Base-by-base conservation (phyloP, 2,113 vertebrate species). In the Microcebus jonahi region DNA sequence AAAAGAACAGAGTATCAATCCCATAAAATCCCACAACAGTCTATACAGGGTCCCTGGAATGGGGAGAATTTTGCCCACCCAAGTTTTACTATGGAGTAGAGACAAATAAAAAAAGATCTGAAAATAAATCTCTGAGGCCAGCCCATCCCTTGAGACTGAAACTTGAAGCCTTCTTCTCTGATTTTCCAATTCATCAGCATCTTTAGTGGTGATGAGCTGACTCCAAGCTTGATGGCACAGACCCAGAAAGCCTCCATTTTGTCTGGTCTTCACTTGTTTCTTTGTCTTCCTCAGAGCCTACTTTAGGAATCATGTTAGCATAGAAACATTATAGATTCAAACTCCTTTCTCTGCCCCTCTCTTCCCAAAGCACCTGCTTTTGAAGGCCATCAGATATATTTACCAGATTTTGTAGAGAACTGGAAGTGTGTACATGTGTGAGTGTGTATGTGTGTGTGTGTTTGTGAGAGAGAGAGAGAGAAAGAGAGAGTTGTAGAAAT, bases 41-140 rank as follows among this genome's bases (percentile, higher is more conserved):
- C 97, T 97, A 73, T 93, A 89, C n/a, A 83, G 86, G 94, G 50
- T 96, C 42, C 70, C 95, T 88, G 98, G 45, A 95, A 94, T 91
- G 91, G 84, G 76, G 97, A 97, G 96, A 98, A 97, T 97, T 98
- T 97, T 98, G 97, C 98, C 98, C 97, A 98, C 97, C 88, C 97
- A 98, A 76, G 82, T 95, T 98, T 98, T 98, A 96, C 96, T 98
- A 76, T 97, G 83, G 45, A 97, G 61, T 65, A 95, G 93, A 93
- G 76, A 97, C 97, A 95, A 91, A 96, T 88, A 89, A 96, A 97
- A 97, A 77, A 25, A 25, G 82, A 77, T 75, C 95, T 85, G 75
- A 97, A 97, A 96, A 96, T 93, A 98, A 97, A 97, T 96, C 92
- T 97, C 59, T 27, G 89, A 94, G 77, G 42, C 92, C 87, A 90